Percentiles rank a stretch among this genome's conserved stretches.
These are phyloP conservation scores for Cygnus atratus DNA, from an alignment of 2,113 vertebrate species.

Conservation along the genomic window DNA sequence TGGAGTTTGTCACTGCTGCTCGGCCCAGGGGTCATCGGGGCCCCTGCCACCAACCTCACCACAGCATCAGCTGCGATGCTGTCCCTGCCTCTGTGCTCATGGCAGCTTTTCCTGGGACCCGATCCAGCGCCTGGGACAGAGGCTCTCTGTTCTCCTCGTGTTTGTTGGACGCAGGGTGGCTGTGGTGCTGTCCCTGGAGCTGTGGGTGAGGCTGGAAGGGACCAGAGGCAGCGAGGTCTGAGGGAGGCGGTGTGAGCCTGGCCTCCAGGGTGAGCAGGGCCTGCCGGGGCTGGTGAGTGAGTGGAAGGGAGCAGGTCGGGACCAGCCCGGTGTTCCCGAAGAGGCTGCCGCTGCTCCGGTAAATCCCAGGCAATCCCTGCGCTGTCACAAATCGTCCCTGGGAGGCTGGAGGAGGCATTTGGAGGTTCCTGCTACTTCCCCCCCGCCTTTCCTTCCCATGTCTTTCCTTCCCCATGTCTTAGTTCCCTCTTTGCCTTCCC, in stretches of 20 bases:
- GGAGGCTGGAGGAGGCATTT: background rate
- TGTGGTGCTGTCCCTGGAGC: rapidly evolving
- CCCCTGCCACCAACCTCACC: rapidly evolving
- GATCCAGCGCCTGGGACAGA: background rate
- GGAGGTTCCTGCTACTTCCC: no score
- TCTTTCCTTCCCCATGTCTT: background rate
- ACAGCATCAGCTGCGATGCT: rapidly evolving
- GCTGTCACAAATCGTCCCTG: background rate
- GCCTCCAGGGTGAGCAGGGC: background rate
- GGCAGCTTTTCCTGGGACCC: background rate
- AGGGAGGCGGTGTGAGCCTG: background rate
- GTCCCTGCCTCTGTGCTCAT: background rate
- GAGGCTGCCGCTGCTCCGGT: rapidly evolving
- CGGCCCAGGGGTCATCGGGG: rapidly evolving
- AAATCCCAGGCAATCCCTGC: background rate
- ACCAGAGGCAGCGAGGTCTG: rapidly evolving
- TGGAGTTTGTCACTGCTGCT: background rate
- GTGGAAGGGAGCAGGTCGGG: background rate
- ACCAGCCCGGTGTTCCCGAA: background rate
- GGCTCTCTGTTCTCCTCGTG: background rate
- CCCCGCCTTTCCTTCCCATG: background rate
- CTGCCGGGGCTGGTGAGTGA: background rate
- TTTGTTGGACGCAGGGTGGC: rapidly evolving
- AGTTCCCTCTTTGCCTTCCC: background rate
- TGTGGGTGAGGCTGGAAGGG: background rate